A percentile compares a stretch with the other conserved stretches of the same genome.
Evolutionary conservation across 2,888 invertebrate species (phyloP).

Genomic region (Nemoura dubitans): DNA sequence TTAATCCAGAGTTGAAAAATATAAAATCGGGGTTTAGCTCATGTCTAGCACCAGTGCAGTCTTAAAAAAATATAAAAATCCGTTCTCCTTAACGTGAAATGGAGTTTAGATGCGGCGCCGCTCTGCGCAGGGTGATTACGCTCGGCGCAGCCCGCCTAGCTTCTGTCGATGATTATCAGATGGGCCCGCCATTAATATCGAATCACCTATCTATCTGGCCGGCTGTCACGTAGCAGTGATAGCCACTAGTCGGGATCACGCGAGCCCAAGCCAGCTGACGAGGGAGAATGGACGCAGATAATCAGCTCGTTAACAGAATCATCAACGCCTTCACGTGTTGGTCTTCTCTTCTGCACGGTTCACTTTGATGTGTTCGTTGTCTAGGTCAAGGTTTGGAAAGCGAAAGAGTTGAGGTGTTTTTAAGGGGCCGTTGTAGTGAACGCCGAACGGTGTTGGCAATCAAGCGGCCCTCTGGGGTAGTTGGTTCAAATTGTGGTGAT

Average conservation of each 20-base stretch:
- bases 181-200: background rate
- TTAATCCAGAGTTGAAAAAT: too few relatives aligned
- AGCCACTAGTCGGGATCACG: background rate
- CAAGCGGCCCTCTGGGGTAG: too few relatives aligned
- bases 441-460: too few relatives aligned
- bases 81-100: too few relatives aligned
- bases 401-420: too few relatives aligned
- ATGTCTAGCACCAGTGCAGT: too few relatives aligned
- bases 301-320: background rate
- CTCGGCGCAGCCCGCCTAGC: background rate
- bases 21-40: too few relatives aligned
- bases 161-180: background rate
- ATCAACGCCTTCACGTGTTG: background rate
- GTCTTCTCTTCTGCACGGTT: background rate
- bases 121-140: background rate
- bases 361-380: background rate
- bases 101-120: too few relatives aligned
- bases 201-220: background rate
- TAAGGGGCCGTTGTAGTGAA: too few relatives aligned
- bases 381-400: background rate
- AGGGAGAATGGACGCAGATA: background rate
- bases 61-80: too few relatives aligned
- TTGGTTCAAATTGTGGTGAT: too few relatives aligned
- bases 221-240: background rate
- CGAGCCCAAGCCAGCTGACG: background rate